Percentiles rank a stretch among this genome's conserved stretches.
These are phyloP conservation scores for Agrotis clavis DNA, from an alignment of 2,888 invertebrate species.

Conservation along the genomic window DNA sequence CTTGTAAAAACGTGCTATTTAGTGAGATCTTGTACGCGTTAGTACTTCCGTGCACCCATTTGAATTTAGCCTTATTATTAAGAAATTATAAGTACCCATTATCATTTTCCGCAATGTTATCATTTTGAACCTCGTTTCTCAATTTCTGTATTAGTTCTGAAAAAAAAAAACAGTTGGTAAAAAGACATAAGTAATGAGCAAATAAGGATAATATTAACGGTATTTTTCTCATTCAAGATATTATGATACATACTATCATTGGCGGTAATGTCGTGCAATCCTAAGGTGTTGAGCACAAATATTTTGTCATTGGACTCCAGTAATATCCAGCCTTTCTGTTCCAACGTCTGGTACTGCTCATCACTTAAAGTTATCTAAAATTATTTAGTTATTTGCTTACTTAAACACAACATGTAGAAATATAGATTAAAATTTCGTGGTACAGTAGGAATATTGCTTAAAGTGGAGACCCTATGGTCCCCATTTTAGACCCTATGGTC, in stretches of 20 bases:
- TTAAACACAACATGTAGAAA: too few relatives aligned
- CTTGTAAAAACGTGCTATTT: too few relatives aligned
- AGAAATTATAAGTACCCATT: conserved; percentile 52
- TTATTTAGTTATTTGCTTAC: too few relatives aligned
- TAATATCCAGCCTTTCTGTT: conserved; percentile 87
- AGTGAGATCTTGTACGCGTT: too few relatives aligned
- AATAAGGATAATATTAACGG: background rate
- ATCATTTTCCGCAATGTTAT: conserved; percentile 39
- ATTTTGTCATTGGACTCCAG: conserved; percentile 82
- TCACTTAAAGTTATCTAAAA: conserved; percentile 83
- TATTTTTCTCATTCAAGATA: background rate
- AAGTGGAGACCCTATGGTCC: too few relatives aligned
- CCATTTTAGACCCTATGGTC: too few relatives aligned
- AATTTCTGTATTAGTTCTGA: conserved; percentile 80
- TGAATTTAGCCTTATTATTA: too few relatives aligned
- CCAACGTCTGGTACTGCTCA: conserved; percentile 82
- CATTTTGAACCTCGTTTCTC: conserved; percentile 71
- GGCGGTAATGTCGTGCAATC: conserved; percentile 84
- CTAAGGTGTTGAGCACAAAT: conserved; percentile 81
- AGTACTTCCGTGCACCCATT: too few relatives aligned
- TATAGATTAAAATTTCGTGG: too few relatives aligned
- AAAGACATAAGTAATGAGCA: too few relatives aligned
- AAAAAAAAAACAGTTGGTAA: conserved; percentile 42
- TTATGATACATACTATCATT: conserved; percentile 75
- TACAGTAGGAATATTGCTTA: too few relatives aligned